Conservation (phyloP, 1,140 invertebrate species). For the Diploscapter pachys region DNA sequence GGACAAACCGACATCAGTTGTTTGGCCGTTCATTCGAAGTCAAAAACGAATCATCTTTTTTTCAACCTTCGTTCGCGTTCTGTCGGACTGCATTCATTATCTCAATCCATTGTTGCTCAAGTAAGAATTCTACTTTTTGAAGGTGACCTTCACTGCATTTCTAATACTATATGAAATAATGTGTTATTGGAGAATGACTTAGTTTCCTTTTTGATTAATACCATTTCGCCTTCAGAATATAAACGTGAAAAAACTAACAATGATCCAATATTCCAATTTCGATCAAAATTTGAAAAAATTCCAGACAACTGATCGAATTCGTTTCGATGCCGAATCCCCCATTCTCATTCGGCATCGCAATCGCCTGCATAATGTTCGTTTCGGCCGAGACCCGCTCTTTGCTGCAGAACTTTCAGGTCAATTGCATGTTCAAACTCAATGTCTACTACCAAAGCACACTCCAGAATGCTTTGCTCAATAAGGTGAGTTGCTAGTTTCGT, state of each 20-base stretch:
- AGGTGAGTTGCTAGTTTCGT: background rate
- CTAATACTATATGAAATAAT: too few species aligned
- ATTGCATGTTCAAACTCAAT: background rate
- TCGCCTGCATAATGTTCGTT: slow-evolving; percentile 20
- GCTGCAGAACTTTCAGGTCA: slow-evolving; percentile 19
- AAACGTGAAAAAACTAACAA: slow-evolving; percentile 33
- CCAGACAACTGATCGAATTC: slow-evolving; percentile 17
- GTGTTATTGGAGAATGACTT: too few species aligned
- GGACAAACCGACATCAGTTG: slow-evolving; percentile 2
- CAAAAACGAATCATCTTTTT: slow-evolving; percentile 5
- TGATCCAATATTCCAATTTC: too few species aligned
- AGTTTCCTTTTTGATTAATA: too few species aligned
- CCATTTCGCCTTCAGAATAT: too few species aligned
- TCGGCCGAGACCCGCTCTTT: slow-evolving; percentile 7
- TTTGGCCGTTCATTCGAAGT: slow-evolving; percentile 20
- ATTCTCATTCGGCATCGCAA: slow-evolving; percentile 12
- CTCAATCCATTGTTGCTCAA: slow-evolving; percentile 19
- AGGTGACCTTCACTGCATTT: too few species aligned
- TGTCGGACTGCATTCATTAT: slow-evolving; percentile 11
- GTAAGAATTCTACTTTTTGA: background rate
- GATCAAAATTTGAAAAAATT: background rate
- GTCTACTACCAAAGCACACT: background rate
- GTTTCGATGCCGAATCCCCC: slow-evolving; percentile 15
- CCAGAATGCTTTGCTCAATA: background rate
- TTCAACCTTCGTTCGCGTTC: slow-evolving; percentile 8